These are phyloP conservation scores for Brachionus sp. DNA, from an alignment of 1,140 invertebrate genomes.

Conservation along the genomic window DNA sequence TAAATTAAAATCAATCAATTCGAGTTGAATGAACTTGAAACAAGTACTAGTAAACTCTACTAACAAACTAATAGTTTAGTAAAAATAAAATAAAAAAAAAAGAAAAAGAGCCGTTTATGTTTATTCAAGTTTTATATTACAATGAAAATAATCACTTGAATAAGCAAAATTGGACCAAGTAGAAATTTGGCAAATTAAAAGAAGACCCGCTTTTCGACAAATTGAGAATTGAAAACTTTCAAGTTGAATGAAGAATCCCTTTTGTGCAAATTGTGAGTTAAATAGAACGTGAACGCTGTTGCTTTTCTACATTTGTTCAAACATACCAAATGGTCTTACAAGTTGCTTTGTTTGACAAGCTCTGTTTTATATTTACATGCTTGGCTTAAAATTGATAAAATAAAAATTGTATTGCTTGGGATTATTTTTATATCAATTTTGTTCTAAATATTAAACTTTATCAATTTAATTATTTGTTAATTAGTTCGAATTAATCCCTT, in stretches of 20 bases:
- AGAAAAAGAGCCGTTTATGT: background rate
- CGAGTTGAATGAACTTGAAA: background rate
- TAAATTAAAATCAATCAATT: constrained; percentile 12
- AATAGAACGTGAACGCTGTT: constrained; percentile 5
- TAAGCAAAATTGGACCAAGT: background rate
- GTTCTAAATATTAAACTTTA: background rate
- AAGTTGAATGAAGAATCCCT: background rate
- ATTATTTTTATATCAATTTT: constrained; percentile 1
- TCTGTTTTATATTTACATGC: constrained; percentile 1
- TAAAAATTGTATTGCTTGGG: background rate
- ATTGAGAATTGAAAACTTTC: constrained; percentile 3
- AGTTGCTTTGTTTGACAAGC: background rate
- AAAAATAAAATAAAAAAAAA: background rate
- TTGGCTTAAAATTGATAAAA: background rate
- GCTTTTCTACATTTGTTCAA: background rate
- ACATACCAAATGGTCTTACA: background rate
- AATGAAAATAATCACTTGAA: background rate
- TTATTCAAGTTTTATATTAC: background rate
- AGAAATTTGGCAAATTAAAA: background rate
- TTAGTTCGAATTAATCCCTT: background rate
- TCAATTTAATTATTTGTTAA: constrained; percentile 6
- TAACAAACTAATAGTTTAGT: background rate
- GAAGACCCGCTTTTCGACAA: background rate
- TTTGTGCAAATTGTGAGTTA: background rate
- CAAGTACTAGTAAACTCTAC: background rate